Evolutionary conservation across 2,888 invertebrate species (phyloP), one percentile per base, ranked within the genome.

Genomic region (Pandemis corylana): DNA sequence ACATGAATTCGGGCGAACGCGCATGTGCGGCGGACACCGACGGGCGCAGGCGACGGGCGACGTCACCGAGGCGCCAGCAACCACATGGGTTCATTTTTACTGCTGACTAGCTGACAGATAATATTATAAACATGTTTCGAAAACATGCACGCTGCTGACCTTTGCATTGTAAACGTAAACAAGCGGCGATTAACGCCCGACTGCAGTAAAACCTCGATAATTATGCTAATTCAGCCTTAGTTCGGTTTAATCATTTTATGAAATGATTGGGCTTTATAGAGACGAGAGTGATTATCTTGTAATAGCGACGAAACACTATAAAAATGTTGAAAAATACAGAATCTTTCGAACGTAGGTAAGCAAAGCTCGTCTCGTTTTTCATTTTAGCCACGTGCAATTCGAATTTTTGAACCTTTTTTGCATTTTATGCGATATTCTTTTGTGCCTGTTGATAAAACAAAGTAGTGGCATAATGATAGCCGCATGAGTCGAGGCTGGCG

Each of bases 11-110:
- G 78, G 76, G 76, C 69, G 77, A 73, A 76, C 80, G 80, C 83
- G 80, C 83, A 84, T 80, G 77, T 84, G 83, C 77, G 80, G 15
- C 12, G 59, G 66, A 10, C 42, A 28, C 83, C 87, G 85, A 81
- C 85, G 82, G 79, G 77, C 76, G 78, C 77, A 78, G 76, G 67
- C 79, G 77, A 75, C 80, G 80, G 68, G 76, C 81, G 81, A 84
- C 87, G 87, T 84, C 87, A 84, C 77, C 84, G 81, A 76, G 84
- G 76, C 82, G 83, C 81, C 83, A 85, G 84, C 85, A 78, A 20
- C 79, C 84, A 80, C 78, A 82, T 73, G 73, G 73, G 41, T 46
- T 83, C 91, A 92, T 90, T 92, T 91, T 85, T 80, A 76, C 72
- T 79, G 77, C 80, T 78, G 79, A 81, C 63, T 68, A 80, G 84